Conservation (phyloP, 2,888 invertebrate species). For the Epicampocera succincta region DNA sequence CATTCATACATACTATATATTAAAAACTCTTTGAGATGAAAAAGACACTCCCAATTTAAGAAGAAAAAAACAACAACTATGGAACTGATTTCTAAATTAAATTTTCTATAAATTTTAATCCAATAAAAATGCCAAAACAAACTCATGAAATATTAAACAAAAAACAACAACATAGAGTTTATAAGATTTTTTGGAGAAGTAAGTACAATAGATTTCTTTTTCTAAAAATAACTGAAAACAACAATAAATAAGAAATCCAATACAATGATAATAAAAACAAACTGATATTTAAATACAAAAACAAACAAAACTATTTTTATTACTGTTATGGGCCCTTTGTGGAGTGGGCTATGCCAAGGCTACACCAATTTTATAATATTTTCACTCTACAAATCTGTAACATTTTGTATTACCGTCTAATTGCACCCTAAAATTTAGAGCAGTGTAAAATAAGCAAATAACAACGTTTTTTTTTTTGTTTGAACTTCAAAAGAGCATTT, state of each 20-base stretch:
- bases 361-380: too few relatives aligned
- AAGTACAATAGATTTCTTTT: slow-evolving; percentile 38
- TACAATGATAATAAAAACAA: slow-evolving; percentile 52
- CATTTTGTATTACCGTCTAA: too few relatives aligned
- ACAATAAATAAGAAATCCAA: slow-evolving; percentile 46
- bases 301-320: too few relatives aligned
- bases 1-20: slow-evolving; percentile 34
- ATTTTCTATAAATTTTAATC: slow-evolving; percentile 43
- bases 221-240: slow-evolving; percentile 17
- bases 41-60: slow-evolving; percentile 34
- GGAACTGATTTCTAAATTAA: slow-evolving; percentile 61
- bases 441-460: too few relatives aligned
- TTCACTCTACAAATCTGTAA: too few relatives aligned
- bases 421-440: too few relatives aligned
- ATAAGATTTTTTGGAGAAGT: slow-evolving; percentile 43
- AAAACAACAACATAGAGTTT: slow-evolving; percentile 17
- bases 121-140: slow-evolving; percentile 59
- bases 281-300: slow-evolving; percentile 52
- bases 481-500: too few relatives aligned
- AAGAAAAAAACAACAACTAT: slow-evolving; percentile 41
- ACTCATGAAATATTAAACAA: slow-evolving; percentile 14
- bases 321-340: too few relatives aligned
- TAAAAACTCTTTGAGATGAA: slow-evolving; percentile 20
- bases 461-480: too few relatives aligned
- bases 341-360: too few relatives aligned